Conservation (phyloP, 2,888 invertebrate species). For the Trichopria drosophilae region DNA sequence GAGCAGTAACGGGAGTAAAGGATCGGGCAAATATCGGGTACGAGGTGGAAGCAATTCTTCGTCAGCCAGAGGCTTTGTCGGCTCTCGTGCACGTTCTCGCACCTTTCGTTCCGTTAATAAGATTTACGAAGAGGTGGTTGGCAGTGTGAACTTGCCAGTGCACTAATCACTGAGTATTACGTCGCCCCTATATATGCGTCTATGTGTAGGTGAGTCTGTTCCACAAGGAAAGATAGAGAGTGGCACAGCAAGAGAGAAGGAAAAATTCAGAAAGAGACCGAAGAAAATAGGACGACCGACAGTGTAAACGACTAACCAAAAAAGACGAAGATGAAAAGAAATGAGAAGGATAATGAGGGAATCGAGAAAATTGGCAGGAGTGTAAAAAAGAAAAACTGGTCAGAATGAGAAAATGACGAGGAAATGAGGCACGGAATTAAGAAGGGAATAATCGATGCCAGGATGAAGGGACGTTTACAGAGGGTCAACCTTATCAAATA, state of each 20-base stretch:
- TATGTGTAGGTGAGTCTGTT: background rate
- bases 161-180: constrained; percentile 28
- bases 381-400: background rate
- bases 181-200: background rate
- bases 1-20: too few relatives aligned
- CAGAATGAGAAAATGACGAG: too few relatives aligned
- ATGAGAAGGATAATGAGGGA: background rate
- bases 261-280: constrained; percentile 14
- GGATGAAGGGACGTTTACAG: too few relatives aligned
- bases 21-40: too few relatives aligned
- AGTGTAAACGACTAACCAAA: too few relatives aligned
- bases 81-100: too few relatives aligned
- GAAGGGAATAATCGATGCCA: too few relatives aligned
- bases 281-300: constrained; percentile 11
- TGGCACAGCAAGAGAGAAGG: background rate
- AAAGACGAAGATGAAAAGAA: too few relatives aligned
- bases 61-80: too few relatives aligned
- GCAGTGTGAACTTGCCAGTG: constrained; percentile 21
- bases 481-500: background rate
- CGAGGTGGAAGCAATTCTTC: too few relatives aligned
- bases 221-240: constrained; percentile 2
- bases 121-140: constrained; percentile 3
- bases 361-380: too few relatives aligned
- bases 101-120: constrained; percentile 14
- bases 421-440: too few relatives aligned